phyloP scores from a whole-genome alignment of 2,797 vertebrate species.

The Bovichtus variegatus region DNA sequence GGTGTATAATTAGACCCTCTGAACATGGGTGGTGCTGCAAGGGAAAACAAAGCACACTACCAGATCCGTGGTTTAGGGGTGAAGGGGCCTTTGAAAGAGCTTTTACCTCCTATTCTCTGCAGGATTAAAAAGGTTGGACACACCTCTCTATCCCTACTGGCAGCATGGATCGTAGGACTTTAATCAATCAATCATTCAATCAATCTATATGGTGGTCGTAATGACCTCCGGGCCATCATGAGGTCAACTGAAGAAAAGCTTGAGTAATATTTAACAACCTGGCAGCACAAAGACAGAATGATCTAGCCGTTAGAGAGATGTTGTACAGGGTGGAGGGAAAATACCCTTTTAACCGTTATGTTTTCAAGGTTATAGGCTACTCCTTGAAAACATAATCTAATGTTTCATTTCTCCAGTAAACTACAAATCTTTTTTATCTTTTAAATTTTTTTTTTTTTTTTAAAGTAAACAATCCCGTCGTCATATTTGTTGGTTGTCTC shows the following conservation, averaged over 20 bases:
- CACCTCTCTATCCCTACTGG: neutral
- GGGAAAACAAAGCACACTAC: conserved; percentile 47
- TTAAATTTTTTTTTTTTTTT: too few species aligned
- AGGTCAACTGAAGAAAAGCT: neutral
- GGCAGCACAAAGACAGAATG: neutral
- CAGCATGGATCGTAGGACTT: neutral
- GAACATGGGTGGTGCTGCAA: conserved; percentile 33
- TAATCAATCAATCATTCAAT: neutral
- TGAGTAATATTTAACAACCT: neutral
- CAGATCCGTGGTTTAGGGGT: conserved; percentile 36
- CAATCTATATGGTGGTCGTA: neutral
- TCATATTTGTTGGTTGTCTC: too few species aligned
- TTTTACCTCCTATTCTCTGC: neutral
- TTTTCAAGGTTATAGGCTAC: too few species aligned
- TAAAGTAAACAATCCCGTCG: too few species aligned
- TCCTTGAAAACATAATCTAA: too few species aligned
- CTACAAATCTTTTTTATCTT: too few species aligned
- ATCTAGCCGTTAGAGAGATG: neutral
- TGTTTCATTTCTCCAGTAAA: too few species aligned
- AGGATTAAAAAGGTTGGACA: neutral
- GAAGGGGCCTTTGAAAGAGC: conserved; percentile 10
- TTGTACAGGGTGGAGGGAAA: too few species aligned
- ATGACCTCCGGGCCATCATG: neutral
- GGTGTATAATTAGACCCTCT: conserved; percentile 57
- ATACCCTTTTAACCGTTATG: too few species aligned